Evolutionary conservation across 2,797 vertebrate species (phyloP), one percentile per base, ranked within the genome.

Genomic region (Sebastolobus altivelis): DNA sequence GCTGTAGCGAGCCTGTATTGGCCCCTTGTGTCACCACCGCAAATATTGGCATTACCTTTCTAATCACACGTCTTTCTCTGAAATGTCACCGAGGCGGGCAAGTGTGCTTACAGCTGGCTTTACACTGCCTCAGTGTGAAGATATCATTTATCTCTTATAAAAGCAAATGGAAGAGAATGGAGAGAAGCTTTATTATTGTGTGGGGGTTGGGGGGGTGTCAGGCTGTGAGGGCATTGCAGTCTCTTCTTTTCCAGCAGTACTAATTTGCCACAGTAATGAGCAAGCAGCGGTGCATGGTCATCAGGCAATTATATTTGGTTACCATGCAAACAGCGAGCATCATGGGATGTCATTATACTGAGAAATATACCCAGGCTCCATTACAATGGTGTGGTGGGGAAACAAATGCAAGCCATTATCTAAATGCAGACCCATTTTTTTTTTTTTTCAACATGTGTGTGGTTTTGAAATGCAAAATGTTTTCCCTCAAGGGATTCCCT

Each of bases 291-390:
- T 91, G 94, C 95, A 94, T 95, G 92, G 90, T 95, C 90, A 95
- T 94, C 93, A 90, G 91, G 87, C 93, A 95, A 96, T 96, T 95
- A 95, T 93, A 94, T 93, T 93, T 91, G 89, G 95, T 94, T 96
- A 93, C 94, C 91, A 93, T 94, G 94, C 94, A 95, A 94, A 95
- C 92, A 92, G 82, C 71, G 87, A 89, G 90, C 91, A 94, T 94
- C 91, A 86, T 87, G 91, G 93, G 94, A 95, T 91, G 85, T 92
- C 84, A 94, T 95, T 95, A 94, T 84, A 86, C 81, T 56, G 80
- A 89, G 85, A 92, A 90, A 93, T 88, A 88, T 84, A 91, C 75
- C 85, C 77, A 67, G 52, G 79, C 87, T 90, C 77, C 43, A 79
- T 85, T 89, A 87, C 88, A 86, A 72, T 82, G 55, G 74, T 33